These are phyloP conservation scores for Dromaius novaehollandiae DNA, from an alignment of 2,113 vertebrate genomes.

Conservation along the genomic window DNA sequence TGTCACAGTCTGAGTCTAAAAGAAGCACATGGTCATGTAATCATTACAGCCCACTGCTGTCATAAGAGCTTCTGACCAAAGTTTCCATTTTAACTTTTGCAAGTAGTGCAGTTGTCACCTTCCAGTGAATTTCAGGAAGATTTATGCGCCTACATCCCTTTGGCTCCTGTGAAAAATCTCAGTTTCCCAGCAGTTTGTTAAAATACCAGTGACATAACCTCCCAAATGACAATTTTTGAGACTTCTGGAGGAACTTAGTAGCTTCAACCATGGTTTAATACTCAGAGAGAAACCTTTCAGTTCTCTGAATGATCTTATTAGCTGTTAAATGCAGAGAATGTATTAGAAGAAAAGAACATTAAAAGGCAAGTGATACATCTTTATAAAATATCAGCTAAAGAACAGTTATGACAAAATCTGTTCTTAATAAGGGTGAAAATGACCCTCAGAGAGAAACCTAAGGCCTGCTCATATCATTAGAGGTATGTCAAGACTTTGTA, in stretches of 20 bases:
- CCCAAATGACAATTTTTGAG: neutral
- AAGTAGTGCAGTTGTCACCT: neutral
- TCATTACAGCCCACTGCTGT: neutral
- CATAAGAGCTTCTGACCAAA: neutral
- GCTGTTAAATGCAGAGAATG: neutral
- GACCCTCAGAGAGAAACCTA: neutral
- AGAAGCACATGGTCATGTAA: neutral
- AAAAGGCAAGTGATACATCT: neutral
- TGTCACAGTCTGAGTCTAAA: neutral
- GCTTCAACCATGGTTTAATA: neutral
- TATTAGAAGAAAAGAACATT: neutral
- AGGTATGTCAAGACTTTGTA: neutral
- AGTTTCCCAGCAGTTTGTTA: neutral
- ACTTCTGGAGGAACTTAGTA: neutral
- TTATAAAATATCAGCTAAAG: neutral
- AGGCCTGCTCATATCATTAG: accelerated
- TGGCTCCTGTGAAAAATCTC: neutral
- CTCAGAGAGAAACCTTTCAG: neutral
- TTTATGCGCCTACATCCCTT: neutral
- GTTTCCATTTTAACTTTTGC: neutral
- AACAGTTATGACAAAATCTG: neutral
- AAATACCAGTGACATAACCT: neutral
- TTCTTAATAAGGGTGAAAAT: neutral
- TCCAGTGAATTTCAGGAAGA: conserved; percentile 16
- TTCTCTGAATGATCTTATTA: neutral